Evolutionary conservation across 1,140 invertebrate genomes (phyloP).

Genomic region (Drosophila dunni): DNA sequence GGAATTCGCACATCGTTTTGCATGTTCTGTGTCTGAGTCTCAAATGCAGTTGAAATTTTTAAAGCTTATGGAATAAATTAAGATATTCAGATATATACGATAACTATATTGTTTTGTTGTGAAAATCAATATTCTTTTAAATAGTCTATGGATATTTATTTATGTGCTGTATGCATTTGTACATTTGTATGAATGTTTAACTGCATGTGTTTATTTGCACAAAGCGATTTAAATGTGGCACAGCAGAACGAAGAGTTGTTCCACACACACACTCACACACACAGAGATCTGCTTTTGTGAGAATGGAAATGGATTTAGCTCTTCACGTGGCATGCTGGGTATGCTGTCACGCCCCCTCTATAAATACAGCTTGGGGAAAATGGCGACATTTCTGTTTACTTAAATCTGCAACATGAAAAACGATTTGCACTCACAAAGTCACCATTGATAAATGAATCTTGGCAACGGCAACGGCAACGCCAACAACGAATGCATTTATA

Average conservation of each 20-base stretch:
- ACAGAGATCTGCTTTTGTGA: slow-evolving; percentile 1
- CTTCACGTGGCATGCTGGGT: neutral
- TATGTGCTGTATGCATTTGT: neutral
- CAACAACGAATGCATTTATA: slow-evolving; percentile 17
- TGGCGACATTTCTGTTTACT: slow-evolving; percentile 72
- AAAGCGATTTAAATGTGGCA: slow-evolving; percentile 58
- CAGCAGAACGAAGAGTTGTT: slow-evolving; percentile 43
- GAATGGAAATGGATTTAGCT: slow-evolving; percentile 36
- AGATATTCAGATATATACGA: slow-evolving; percentile 4
- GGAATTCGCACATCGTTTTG: slow-evolving; percentile 13
- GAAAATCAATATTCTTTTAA: slow-evolving; percentile 3
- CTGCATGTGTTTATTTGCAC: slow-evolving; percentile 54
- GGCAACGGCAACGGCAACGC: slow-evolving; percentile 7
- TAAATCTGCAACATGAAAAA: slow-evolving; percentile 72
- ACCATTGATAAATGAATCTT: slow-evolving; percentile 69
- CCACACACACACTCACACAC: neutral
- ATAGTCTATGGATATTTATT: slow-evolving; percentile 1
- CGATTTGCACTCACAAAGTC: slow-evolving; percentile 50
- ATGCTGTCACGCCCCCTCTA: slow-evolving; percentile 5
- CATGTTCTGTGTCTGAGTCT: neutral
- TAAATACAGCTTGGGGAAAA: slow-evolving; percentile 48
- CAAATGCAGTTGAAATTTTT: neutral
- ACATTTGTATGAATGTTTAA: neutral
- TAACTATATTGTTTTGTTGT: too few relatives aligned
- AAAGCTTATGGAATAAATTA: neutral